Evolutionary conservation across 2,888 invertebrate genomes (phyloP).

Genomic region (Lepidocyrtoides sp.): DNA sequence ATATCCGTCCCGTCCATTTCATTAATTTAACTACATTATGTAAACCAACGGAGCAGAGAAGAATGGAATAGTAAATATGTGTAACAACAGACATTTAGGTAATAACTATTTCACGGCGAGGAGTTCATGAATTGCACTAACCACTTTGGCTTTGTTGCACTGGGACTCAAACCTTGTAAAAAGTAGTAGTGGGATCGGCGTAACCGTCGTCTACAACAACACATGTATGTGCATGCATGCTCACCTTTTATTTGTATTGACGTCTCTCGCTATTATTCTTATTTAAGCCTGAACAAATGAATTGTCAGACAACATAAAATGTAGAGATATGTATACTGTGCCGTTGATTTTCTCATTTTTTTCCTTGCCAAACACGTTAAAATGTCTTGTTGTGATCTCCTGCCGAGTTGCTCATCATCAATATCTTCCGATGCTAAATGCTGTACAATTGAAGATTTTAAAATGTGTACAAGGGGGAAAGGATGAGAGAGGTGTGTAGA

Average conservation of each 20-base stretch:
- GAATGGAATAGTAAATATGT: conserved; percentile 27
- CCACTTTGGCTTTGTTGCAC: background rate
- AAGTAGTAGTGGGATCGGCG: background rate
- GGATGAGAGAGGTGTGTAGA: conserved; percentile 33
- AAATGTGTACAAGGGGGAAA: background rate
- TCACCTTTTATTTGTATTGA: background rate
- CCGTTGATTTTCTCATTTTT: conserved; percentile 1
- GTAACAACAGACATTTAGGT: conserved; percentile 39
- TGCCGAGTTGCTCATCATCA: conserved; percentile 59
- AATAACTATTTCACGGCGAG: conserved; percentile 55
- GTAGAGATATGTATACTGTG: conserved; percentile 20
- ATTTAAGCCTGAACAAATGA: background rate
- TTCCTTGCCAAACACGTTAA: conserved; percentile 44
- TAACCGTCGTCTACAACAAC: background rate
- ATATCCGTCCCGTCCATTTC: conserved; percentile 11
- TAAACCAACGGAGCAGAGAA: background rate
- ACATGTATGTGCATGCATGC: background rate
- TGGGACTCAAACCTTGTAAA: background rate
- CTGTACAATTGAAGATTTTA: conserved; percentile 6
- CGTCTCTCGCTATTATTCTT: background rate
- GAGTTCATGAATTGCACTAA: conserved; percentile 45
- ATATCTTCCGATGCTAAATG: conserved; percentile 24
- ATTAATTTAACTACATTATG: background rate
- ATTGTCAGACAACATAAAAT: conserved; percentile 4
- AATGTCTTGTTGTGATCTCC: conserved; percentile 27